Evolutionary conservation across 2,797 vertebrate genomes (phyloP), one percentile per base, ranked within the genome.

Genomic region (Borostomias antarcticus): DNA sequence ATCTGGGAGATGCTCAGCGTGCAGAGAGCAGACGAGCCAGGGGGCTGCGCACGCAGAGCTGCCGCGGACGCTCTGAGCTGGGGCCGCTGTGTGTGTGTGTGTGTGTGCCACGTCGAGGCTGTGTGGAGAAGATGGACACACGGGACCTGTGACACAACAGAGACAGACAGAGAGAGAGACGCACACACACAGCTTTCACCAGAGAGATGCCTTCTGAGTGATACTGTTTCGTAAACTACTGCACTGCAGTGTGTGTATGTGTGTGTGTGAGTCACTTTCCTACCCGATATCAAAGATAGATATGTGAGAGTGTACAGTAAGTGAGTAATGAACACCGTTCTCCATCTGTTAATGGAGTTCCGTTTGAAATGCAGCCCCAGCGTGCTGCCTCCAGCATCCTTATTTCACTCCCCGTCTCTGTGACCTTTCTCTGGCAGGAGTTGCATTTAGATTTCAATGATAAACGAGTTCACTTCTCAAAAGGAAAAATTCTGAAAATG

Each of bases 1-100:
- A 77, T 88, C 82, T 87, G 86, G 78, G 84, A 74, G 78, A 82
- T 61, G 76, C 85, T 83, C 82, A 80, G 84, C 79, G 80, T 76
- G 78, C 78, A 86, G 82, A 68, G 47, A 29, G 25, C n/a, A 30
- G 29, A 29, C 2, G 81, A 88, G 85, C 81, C 75, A 74, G 64
- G 72, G 83, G 77, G 69, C 72, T 61, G 77, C 70, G 70, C 30
- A 51, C 77, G 75, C 77, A 77, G 78, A 73, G 66, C 64, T 63
- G 75, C 71, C 56, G 72, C 37, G 70, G 72, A 35, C 60, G 62
- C 60, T 10, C 37, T 40, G 37, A 11, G 37, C 35, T 37, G 8
- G 3, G 8, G 8, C 35, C 13, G 13, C 6, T 37, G 3, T 37
- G 35, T 11, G 8, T 11, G 13, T 9, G 37, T 10, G 1, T 40